Conservation (phyloP, 2,113 vertebrate species). For the Oxyruncus cristatus region DNA sequence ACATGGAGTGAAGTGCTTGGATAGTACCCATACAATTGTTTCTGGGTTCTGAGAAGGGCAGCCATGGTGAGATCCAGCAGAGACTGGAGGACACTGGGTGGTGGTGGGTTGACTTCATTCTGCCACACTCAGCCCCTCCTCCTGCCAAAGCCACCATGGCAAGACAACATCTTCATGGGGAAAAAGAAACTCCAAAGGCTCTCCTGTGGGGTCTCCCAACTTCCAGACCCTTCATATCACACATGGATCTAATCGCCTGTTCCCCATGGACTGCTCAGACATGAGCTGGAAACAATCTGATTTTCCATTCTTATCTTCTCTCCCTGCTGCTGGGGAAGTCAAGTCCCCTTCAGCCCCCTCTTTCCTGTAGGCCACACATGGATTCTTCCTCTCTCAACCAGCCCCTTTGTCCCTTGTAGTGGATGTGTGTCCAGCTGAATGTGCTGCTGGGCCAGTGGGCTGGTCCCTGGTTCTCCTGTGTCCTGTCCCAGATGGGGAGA, state of each 20-base stretch:
- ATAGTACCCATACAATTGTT: not conserved
- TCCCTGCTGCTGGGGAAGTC: not conserved
- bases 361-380: conserved; percentile 40
- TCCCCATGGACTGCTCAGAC: not conserved
- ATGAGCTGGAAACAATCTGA: not conserved
- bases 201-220: not conserved
- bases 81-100: not conserved
- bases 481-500: not conserved
- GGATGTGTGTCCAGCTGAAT: conserved; percentile 36
- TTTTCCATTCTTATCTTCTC: conserved; percentile 39
- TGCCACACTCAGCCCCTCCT: not conserved
- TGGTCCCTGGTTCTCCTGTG: not conserved
- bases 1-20: not conserved
- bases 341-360: conserved; percentile 41
- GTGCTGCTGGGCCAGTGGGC: not conserved
- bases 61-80: not conserved
- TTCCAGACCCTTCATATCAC: not conserved
- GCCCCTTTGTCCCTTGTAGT: conserved; percentile 8
- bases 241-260: not conserved
- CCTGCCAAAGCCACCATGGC: fast-evolving
- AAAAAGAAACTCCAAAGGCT: not conserved
- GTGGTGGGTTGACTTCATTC: not conserved
- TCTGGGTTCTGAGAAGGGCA: not conserved
- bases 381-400: not conserved
- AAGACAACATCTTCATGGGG: not conserved